Conservation (phyloP, 1,140 invertebrate genomes). For the Meteorus sp. region DNA sequence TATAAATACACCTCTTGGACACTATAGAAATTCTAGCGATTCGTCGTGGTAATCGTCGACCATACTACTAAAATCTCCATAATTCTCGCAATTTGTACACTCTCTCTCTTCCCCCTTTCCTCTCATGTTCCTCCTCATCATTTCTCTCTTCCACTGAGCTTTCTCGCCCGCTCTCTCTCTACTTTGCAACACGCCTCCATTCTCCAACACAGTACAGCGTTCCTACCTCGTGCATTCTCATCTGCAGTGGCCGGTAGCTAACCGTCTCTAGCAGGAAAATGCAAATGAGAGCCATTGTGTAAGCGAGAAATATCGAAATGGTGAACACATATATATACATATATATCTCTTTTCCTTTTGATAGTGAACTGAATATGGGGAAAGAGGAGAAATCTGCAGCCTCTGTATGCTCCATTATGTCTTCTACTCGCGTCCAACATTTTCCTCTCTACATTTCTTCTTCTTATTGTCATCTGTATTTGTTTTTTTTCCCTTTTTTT, state of each 20-base stretch:
- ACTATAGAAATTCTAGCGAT: constrained; percentile 19
- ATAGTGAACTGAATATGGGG: neutral
- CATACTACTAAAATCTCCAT: constrained; percentile 28
- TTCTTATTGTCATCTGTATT: neutral
- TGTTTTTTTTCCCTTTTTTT: neutral
- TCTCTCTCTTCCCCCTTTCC: constrained; percentile 8
- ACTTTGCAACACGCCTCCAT: too few relatives aligned
- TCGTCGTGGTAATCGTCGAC: constrained; percentile 24
- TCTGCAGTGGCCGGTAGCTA: neutral
- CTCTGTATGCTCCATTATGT: constrained; percentile 15
- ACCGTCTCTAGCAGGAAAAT: constrained; percentile 6
- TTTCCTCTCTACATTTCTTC: neutral
- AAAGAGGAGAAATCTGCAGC: neutral
- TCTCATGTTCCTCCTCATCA: constrained; percentile 7
- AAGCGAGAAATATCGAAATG: constrained; percentile 16
- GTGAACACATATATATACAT: neutral
- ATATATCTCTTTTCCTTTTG: neutral
- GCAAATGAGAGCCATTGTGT: constrained; percentile 19
- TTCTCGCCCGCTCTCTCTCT: too few relatives aligned
- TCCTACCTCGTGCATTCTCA: too few relatives aligned
- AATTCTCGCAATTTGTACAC: constrained; percentile 32
- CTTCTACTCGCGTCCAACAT: constrained; percentile 14
- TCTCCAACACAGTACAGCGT: too few relatives aligned
- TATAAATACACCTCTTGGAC: neutral
- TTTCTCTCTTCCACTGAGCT: neutral